Conservation (phyloP, 2,797 vertebrate species). For the Betta splendens region DNA sequence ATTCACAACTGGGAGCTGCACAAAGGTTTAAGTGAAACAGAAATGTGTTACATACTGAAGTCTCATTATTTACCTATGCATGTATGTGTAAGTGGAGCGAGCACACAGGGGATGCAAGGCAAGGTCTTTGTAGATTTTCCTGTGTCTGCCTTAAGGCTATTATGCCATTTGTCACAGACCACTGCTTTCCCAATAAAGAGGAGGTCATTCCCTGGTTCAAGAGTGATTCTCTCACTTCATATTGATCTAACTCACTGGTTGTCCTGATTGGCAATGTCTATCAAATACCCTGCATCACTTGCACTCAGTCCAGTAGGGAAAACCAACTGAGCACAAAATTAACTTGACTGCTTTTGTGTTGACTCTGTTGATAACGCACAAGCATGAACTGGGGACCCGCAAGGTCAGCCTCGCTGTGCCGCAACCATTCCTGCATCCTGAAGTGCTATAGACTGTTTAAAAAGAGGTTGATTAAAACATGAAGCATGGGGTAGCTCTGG, state of each 20-base stretch:
- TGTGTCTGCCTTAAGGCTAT: conserved; percentile 47
- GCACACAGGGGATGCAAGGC: conserved; percentile 23
- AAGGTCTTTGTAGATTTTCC: conserved; percentile 24
- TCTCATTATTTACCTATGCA: conserved; percentile 24
- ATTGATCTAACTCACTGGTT: conserved; percentile 63
- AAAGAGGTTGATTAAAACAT: conserved; percentile 12
- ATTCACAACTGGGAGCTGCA: conserved; percentile 24
- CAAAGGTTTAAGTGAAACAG: conserved; percentile 36
- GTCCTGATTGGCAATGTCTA: conserved; percentile 59
- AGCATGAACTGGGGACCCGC: conserved; percentile 3
- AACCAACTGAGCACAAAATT: conserved; percentile 36
- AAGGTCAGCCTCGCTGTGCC: conserved; percentile 11
- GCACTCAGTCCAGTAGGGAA: conserved; percentile 19
- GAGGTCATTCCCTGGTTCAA: conserved; percentile 59
- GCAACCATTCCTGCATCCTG: conserved; percentile 4
- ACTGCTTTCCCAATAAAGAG: conserved; percentile 65
- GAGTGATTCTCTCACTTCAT: conserved; percentile 60
- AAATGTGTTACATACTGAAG: conserved; percentile 13
- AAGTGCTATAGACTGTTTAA: background rate
- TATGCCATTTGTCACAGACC: conserved; percentile 67
- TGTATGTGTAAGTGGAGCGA: conserved; percentile 20
- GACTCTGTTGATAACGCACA: conserved; percentile 18
- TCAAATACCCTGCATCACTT: conserved; percentile 29
- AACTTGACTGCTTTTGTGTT: conserved; percentile 17
- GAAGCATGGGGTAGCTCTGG: background rate